A percentile compares a stretch with the other conserved stretches of the same genome.
These are phyloP conservation scores for Cladorhizidae sp. DNA, from an alignment of 37 sponge, comb jelly and placozoan species.

Conservation along the genomic window DNA sequence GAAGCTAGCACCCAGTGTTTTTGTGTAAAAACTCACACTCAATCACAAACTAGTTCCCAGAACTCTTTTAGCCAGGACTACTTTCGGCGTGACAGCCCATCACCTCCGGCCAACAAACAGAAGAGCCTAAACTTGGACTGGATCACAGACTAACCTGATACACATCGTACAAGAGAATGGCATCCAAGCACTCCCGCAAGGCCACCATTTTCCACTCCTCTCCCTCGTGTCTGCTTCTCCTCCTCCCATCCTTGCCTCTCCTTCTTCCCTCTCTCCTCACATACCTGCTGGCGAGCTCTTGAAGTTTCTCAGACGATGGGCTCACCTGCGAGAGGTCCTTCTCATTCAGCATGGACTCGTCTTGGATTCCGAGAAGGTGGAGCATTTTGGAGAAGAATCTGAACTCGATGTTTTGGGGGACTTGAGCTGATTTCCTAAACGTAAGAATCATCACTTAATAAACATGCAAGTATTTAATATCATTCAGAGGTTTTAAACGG, in stretches of 20 bases:
- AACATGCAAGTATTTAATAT: too few species aligned
- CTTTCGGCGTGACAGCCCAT: too few species aligned
- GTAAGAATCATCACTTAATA: not conserved
- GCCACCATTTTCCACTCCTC: too few species aligned
- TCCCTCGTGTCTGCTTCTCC: not conserved
- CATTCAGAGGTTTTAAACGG: too few species aligned
- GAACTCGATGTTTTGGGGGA: conserved; percentile 34
- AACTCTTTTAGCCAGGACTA: too few species aligned
- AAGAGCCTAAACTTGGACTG: too few species aligned
- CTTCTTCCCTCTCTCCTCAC: not conserved
- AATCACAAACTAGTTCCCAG: too few species aligned
- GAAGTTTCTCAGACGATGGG: not conserved
- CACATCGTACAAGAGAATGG: conserved; percentile 19
- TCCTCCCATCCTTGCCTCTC: not conserved
- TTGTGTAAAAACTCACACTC: too few species aligned
- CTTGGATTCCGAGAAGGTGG: conserved; percentile 5
- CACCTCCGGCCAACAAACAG: too few species aligned
- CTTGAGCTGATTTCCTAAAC: not conserved
- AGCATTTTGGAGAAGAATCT: conserved; percentile 15
- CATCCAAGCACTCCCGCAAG: conserved; percentile 1
- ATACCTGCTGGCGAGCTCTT: too few species aligned
- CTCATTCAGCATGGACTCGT: not conserved
- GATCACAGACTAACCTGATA: conserved; percentile 29
- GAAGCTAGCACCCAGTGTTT: too few species aligned
- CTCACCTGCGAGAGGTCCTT: not conserved